Percentiles rank a stretch among this genome's conserved stretches.
These are phyloP conservation scores for Neopelma chrysocephalum DNA, from an alignment of 2,797 vertebrate genomes.

Conservation along the genomic window DNA sequence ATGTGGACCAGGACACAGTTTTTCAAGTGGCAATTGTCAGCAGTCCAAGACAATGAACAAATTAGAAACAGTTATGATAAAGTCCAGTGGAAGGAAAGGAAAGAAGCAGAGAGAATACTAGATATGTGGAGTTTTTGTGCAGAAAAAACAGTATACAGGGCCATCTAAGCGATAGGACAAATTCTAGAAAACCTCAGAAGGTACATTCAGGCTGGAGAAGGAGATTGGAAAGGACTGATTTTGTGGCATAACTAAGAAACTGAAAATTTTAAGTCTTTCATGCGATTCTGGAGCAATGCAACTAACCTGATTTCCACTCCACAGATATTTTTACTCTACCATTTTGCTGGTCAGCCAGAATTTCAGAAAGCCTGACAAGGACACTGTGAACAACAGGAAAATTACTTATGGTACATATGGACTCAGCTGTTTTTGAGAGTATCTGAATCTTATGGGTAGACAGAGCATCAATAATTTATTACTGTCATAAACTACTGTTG, in stretches of 20 bases:
- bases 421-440: not conserved
- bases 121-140: not conserved
- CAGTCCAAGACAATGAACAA: not conserved
- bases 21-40: not conserved
- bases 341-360: not conserved
- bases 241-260: not conserved
- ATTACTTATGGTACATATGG: not conserved
- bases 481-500: not conserved
- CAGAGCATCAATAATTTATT: not conserved
- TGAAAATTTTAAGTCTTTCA: not conserved
- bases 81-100: not conserved
- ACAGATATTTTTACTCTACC: not conserved
- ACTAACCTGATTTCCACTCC: not conserved
- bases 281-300: not conserved
- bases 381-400: not conserved
- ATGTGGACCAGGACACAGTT: fast-evolving
- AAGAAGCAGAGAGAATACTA: not conserved
- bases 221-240: not conserved
- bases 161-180: not conserved
- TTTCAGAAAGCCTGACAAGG: not conserved
- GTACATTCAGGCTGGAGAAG: not conserved
- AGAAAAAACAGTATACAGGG: not conserved
- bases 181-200: not conserved
- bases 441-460: not conserved
- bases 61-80: not conserved